These are phyloP conservation scores for Miltochrista miniata DNA, from an alignment of 2,888 invertebrate genomes.

Conservation along the genomic window DNA sequence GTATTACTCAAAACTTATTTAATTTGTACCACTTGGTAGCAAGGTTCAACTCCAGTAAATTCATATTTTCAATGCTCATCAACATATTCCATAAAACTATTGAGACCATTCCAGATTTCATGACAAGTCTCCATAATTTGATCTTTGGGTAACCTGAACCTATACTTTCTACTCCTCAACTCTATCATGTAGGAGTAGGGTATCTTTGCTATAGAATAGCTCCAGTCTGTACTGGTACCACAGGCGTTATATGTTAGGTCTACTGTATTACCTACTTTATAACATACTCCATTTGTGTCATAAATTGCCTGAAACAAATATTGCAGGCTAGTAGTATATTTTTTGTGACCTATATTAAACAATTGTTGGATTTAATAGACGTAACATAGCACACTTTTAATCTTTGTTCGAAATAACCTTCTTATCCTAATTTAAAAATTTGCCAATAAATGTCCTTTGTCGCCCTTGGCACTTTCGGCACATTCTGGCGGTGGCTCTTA, in stretches of 20 bases:
- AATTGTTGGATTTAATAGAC: neutral
- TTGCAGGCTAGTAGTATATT: neutral
- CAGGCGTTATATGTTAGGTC: conserved; percentile 74
- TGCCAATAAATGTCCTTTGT: no score
- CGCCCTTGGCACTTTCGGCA: no score
- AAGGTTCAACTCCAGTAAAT: neutral
- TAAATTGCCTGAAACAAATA: conserved; percentile 63
- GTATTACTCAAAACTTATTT: neutral
- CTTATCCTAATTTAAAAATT: no score
- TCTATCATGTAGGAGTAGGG: conserved; percentile 77
- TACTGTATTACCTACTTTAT: conserved; percentile 73
- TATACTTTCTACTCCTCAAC: conserved; percentile 62
- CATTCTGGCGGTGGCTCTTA: no score
- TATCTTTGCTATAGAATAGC: conserved; percentile 70
- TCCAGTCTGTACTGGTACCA: conserved; percentile 76
- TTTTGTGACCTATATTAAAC: neutral
- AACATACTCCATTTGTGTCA: conserved; percentile 63
- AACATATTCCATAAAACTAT: conserved; percentile 64
- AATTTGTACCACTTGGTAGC: neutral
- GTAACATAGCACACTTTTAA: neutral
- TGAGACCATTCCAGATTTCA: conserved; percentile 66
- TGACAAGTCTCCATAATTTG: conserved; percentile 65
- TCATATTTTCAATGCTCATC: conserved; percentile 41
- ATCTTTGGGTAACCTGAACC: conserved; percentile 64
- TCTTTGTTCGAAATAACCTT: neutral